Conservation (phyloP, 2,797 vertebrate genomes). For the Bucorvus abyssinicus region DNA sequence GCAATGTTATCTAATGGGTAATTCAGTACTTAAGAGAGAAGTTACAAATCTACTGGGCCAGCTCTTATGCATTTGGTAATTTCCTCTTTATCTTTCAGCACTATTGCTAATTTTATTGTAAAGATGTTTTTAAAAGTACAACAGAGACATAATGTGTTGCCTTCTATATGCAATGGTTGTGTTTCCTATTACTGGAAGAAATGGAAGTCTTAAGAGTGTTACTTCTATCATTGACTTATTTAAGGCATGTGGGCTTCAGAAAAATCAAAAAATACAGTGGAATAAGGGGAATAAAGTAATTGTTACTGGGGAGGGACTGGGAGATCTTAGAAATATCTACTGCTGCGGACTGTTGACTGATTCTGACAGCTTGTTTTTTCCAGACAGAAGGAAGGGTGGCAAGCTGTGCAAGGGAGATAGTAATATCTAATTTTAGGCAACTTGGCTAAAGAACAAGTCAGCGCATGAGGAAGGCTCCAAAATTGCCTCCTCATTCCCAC, state of each 20-base stretch:
- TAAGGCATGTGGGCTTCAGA: neutral
- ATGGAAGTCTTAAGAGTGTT: neutral
- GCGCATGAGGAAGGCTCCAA: neutral
- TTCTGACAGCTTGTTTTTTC: neutral
- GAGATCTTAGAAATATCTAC: neutral
- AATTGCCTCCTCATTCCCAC: neutral
- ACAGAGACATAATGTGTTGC: neutral
- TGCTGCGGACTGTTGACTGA: neutral
- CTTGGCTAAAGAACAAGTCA: neutral
- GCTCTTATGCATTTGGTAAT: neutral
- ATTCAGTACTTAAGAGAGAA: neutral
- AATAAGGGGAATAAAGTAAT: neutral
- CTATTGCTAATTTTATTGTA: neutral
- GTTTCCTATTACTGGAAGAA: neutral
- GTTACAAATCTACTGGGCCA: neutral
- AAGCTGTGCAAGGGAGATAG: neutral
- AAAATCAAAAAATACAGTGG: neutral
- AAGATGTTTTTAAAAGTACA: neutral
- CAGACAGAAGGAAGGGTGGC: neutral
- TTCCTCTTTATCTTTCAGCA: neutral
- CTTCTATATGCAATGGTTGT: neutral
- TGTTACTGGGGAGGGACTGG: neutral
- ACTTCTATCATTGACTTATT: neutral
- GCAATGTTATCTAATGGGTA: neutral
- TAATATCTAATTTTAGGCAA: neutral